Conservation (phyloP, 1,140 invertebrate species). For the Cyrtorhinus lividipennis region DNA sequence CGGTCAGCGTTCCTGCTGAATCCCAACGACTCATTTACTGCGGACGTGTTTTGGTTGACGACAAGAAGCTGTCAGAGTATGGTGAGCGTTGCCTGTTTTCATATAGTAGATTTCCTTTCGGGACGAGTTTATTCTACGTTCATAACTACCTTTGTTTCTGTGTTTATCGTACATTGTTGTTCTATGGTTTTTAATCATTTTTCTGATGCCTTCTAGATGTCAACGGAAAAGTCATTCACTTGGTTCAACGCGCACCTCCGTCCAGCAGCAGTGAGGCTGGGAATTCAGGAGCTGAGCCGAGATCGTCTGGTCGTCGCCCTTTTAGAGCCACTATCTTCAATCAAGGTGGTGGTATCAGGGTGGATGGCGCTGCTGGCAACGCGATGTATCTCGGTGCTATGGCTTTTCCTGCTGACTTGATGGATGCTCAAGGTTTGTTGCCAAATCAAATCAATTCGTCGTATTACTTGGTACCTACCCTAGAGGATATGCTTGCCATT, state of each 20-base stretch:
- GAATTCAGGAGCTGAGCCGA: constrained; percentile 13
- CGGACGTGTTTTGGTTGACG: constrained; percentile 79
- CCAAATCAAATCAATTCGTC: background rate
- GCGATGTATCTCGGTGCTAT: constrained; percentile 48
- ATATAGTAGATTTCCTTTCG: background rate
- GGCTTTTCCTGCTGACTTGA: constrained; percentile 40
- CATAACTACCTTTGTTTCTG: no score
- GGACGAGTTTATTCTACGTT: no score
- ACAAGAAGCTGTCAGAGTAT: constrained; percentile 74
- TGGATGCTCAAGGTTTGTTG: constrained; percentile 40
- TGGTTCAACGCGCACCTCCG: constrained; percentile 71
- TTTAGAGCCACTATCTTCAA: constrained; percentile 12
- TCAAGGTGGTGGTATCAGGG: background rate
- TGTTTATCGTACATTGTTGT: no score
- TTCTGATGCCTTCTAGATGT: constrained; percentile 46
- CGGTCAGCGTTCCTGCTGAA: constrained; percentile 59
- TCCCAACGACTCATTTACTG: constrained; percentile 84
- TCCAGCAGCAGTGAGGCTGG: constrained; percentile 18
- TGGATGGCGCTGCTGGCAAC: constrained; percentile 29
- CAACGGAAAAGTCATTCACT: constrained; percentile 80
- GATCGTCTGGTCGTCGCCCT: background rate
- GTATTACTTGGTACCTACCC: constrained; percentile 1
- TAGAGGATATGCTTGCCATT: background rate
- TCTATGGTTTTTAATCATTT: background rate
- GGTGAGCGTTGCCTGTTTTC: constrained; percentile 41